These are phyloP conservation scores for Entelurus aequoreus DNA, from an alignment of 2,113 vertebrate species.

Conservation along the genomic window DNA sequence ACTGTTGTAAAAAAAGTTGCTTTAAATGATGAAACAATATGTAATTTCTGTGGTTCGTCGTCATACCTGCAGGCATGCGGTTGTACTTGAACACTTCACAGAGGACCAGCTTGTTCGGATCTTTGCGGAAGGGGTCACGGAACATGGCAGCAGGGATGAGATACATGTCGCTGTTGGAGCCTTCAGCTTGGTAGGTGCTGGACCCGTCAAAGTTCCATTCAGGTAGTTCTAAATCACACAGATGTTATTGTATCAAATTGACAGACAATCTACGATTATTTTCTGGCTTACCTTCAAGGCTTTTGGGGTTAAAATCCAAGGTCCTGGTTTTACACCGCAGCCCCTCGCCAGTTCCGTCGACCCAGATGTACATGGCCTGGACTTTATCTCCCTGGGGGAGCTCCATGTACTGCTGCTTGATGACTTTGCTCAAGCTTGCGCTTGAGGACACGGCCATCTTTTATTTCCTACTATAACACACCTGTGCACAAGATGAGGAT, in stretches of 20 bases:
- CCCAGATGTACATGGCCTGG: slow-evolving; percentile 96
- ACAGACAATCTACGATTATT: neutral
- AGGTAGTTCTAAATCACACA: slow-evolving; percentile 77
- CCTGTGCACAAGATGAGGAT: slow-evolving; percentile 34
- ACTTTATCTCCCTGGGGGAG: slow-evolving; percentile 89
- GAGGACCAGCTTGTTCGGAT: slow-evolving; percentile 95
- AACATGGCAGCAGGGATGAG: slow-evolving; percentile 90
- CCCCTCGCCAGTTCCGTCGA: slow-evolving; percentile 90
- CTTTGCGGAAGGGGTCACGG: slow-evolving; percentile 91
- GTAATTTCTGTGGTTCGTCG: neutral
- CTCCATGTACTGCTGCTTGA: slow-evolving; percentile 91
- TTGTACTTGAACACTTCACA: slow-evolving; percentile 97
- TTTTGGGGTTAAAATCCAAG: slow-evolving; percentile 88
- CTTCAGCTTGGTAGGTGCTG: slow-evolving; percentile 91
- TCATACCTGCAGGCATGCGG: slow-evolving; percentile 84
- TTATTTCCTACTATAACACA: slow-evolving; percentile 60
- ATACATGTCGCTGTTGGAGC: slow-evolving; percentile 98
- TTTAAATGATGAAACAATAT: no score
- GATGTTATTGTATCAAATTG: neutral
- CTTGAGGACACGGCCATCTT: slow-evolving; percentile 89
- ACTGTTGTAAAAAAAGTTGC: no score
- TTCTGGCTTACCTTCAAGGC: slow-evolving; percentile 78
- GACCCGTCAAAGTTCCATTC: slow-evolving; percentile 99
- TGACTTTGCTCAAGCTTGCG: slow-evolving; percentile 84
- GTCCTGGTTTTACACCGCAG: slow-evolving; percentile 94